Base-by-base conservation (phyloP, 2,888 invertebrate genomes). In the Neuroscelio doddi region DNA sequence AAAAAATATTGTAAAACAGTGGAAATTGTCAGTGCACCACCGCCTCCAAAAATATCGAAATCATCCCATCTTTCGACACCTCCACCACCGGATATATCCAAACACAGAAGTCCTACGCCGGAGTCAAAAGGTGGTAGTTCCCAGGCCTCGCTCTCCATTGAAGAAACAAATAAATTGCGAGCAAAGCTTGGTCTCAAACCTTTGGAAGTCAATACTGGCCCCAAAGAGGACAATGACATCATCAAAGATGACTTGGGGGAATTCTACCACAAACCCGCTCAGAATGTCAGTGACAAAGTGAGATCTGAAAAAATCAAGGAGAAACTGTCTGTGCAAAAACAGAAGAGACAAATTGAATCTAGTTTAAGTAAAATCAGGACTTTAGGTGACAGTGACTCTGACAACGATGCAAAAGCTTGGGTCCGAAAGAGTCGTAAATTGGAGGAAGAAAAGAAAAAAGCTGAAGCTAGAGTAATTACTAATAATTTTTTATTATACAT, bases 141-240 rank as follows among this genome's bases (percentile, higher is more conserved):
- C 44, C 86, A 80, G 79, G 89, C 85, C 76, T 90, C 88, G 74
- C 86, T 95, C 12, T 94, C 95, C 0, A 88, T 96, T 42, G 91
- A 92, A 49, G 95, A 94, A 75, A 95, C 94, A 3, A 97, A 97
- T 85, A 93, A 92, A 71, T 86, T 99, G 8, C 88, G 98, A 76
- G 94, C 94, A 1, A 96, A 97, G 82, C 88, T 99, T 16, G 98
- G 98, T 0, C 86, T 98, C 27, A 97, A 96, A 80, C 98, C 98
- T 0, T 86, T 98, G 1, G 93, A 96, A 75, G 86, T 92, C 0
- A 87, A 88, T 9, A 77, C 73, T 14, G 75, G 75, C 5, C 71
- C 77, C 16, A 72, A 75, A 21, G 67, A 70, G 3, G 77, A 79
- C 39, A 80, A 80, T 9, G 72, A 77, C 34, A 78, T 82, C 49